Evolutionary conservation across 2,797 vertebrate species (phyloP).

Genomic region (Xerus rutilus): DNA sequence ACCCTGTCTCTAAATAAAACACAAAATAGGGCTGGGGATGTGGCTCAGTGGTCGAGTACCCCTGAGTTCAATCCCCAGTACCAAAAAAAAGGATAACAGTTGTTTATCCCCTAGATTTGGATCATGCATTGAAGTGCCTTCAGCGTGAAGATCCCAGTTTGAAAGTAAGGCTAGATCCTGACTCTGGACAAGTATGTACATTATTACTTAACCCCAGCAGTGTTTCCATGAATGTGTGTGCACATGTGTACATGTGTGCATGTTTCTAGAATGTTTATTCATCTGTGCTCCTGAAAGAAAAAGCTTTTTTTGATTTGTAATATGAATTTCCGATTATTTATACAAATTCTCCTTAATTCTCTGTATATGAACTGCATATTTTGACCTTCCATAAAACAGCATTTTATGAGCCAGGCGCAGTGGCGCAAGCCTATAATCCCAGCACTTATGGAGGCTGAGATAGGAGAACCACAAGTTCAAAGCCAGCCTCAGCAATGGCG

Average conservation of each 20-base stretch:
- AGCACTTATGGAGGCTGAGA: no score
- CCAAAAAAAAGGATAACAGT: conserved; percentile 34
- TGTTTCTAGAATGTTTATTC: neutral
- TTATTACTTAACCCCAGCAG: neutral
- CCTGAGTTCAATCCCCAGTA: no score
- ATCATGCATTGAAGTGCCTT: conserved; percentile 94
- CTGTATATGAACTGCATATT: neutral
- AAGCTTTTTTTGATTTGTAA: neutral
- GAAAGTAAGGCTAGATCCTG: conserved; percentile 95
- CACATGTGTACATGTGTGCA: neutral
- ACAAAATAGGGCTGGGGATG: no score
- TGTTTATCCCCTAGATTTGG: conserved; percentile 91
- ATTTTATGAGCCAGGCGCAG: neutral
- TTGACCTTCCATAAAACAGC: neutral
- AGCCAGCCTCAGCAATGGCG: no score
- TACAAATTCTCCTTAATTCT: conserved; percentile 48
- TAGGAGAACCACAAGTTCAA: no score
- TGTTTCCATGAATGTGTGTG: neutral
- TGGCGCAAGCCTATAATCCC: no score
- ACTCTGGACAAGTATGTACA: conserved; percentile 95
- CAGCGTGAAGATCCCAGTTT: conserved; percentile 99
- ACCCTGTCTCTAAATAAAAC: no score
- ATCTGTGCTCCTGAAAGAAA: neutral
- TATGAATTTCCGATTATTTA: conserved; percentile 17
- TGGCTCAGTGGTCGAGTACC: no score